Base-by-base conservation (phyloP, 2,888 invertebrate genomes). In the Ennomos erosarius region DNA sequence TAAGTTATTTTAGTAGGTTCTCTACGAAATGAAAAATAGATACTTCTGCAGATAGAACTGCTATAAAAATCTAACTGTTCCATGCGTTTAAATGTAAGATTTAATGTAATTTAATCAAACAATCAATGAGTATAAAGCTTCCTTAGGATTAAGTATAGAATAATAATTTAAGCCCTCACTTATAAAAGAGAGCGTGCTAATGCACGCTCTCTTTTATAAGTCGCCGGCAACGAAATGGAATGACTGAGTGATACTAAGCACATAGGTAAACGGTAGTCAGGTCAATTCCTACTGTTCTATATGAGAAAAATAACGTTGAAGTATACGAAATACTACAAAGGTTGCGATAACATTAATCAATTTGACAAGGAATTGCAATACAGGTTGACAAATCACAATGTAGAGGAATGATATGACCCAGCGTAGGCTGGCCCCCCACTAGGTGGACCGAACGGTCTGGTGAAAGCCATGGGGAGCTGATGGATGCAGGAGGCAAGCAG, bases 191-290 rank as follows among this genome's bases (percentile, higher is more conserved):
- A 56, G 53, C 26, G 49, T 51, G 59, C 64, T 65, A 77, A n/a
- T n/a, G n/a, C n/a, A n/a, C n/a, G n/a, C n/a, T n/a, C n/a, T n/a
- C n/a, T n/a, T n/a, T 77, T 79, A 76, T 63, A 68, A 74, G n/a
- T n/a, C 68, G 74, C 78, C 74, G 70, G 71, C 70, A 71, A 63
- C 59, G 65, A 64, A 69, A 62, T 55, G 60, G 69, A 70, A 66
- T 68, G 75, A 68, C 65, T 60, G 53, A 54, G 53, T 64, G 58
- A 65, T 71, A 70, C 73, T 70, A 70, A 71, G 69, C 64, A 68
- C 26, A 26, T 26, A 26, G 26, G 26, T 26, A 65, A 35, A 40
- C 40, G 8, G 26, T 36, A 13, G 39, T 39, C 38, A 45, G 26
- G 10, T 10, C 10, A 12, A 36, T 54, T 54, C 54, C 46, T 54